Evolutionary conservation across 2,888 invertebrate genomes (phyloP), one percentile per base, ranked within the genome.

Genomic region (Oligia fasciuncula): DNA sequence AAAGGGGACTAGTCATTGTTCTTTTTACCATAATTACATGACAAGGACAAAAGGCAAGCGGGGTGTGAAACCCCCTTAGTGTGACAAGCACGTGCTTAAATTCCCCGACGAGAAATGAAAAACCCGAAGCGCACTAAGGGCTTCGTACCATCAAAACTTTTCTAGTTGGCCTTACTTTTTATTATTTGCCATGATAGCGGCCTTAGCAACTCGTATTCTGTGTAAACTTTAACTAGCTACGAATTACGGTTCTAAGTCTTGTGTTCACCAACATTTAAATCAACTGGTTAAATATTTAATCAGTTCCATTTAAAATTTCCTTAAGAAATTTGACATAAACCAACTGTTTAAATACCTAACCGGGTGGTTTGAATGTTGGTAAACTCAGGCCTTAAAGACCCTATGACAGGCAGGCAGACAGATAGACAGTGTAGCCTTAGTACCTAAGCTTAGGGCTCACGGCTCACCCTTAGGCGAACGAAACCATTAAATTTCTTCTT

Each of bases 21-120:
- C 75, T 72, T 71, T 81, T 81, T 73, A 67, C 23, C 67, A 70
- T 62, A 77, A 83, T 86, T 73, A 83, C 63, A 83, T 49, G 57
- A 70, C 29, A 9, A 69, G 76, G 60, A 85, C 63, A 76, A 86
- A 85, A 76, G 46, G 49, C 29, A 43, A 68, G 40, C n/a, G 67
- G 17, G 40, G 60, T 57, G 51, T 82, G 40, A 54, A 82, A 43
- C 29, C 40, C 40, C 40, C 54, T 73, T 63, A 54, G 62, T 69
- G 57, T 72, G 62, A 63, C 65, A 69, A 73, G 75, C 79, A 66
- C 65, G 72, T 86, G 79, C 14, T 72, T 4, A 51, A 43, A 75
- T 73, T 87, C 72, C n/a, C 84, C 75, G 71, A 63, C 35, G 49
- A 40, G 13, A 68, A 83, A 75, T 29, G 57, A 65, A 74, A 74